Evolutionary conservation across 2,888 invertebrate species (phyloP), one percentile per base, ranked within the genome.

Genomic region (Microctonus brassicae): DNA sequence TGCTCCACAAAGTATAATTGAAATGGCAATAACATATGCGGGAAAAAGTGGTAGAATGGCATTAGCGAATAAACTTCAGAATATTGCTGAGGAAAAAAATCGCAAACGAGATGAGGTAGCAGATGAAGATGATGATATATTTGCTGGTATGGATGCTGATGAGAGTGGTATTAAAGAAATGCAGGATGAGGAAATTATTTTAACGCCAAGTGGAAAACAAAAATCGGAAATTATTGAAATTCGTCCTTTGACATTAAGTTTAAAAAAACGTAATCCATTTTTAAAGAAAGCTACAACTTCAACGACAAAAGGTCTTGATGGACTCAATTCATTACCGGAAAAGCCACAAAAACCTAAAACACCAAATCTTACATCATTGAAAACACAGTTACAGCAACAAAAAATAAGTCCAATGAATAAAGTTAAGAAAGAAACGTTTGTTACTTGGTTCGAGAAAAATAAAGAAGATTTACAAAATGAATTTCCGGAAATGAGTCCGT

Each of bases 21-120:
- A 94, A 75, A 88, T 97, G 42, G 97, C 96, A 0, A 93, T 95
- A n/a, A 96, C 95, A 84, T 98, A 97, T 88, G 95, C 97, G 0
- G 92, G 93, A 0, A 92, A 94, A 77, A 89, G 94, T 11, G 93
- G 95, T 26, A 92, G 93, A 78, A 91, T 92, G 79, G 93, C 94
- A 80, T 89, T 98, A 57, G 94, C 94, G 0, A 94, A 96, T 78
- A 94, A 94, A 83, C 89, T 97, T 29, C 84, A 87, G 73, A 76
- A 79, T 0, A 84, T 87, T 20, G 83, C 80, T 11, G 84, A 85
- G 9, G 76, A 77, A 34, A 86, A 83, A 61, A 84, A 84, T 75
- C 80, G 82, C 53, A 79, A 80, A 22, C 78, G 77, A 17, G 79
- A 82, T 17, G 84, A 84, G 34, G 75, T 85, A 55, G 75, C 75